These are phyloP conservation scores for Aphelenchoides avenae DNA, from an alignment of 1,140 invertebrate genomes.

Conservation along the genomic window DNA sequence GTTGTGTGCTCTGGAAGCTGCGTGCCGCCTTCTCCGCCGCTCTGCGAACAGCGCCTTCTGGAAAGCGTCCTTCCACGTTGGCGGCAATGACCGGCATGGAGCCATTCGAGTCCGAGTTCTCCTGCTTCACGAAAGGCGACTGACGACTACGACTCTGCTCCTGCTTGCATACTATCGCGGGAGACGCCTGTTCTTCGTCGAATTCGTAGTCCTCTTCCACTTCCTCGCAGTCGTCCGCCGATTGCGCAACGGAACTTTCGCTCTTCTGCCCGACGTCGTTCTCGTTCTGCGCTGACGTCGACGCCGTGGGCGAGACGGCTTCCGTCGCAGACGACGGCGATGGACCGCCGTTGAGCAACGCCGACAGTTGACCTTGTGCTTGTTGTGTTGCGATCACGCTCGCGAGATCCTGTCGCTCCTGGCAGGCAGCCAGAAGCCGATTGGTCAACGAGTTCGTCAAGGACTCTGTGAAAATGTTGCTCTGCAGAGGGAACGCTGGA, in stretches of 20 bases:
- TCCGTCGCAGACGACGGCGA: background rate
- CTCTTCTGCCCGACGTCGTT: constrained; percentile 26
- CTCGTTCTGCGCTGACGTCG: constrained; percentile 24
- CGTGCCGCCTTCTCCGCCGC: constrained; percentile 57
- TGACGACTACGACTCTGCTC: too few relatives aligned
- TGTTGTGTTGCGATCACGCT: constrained; percentile 19
- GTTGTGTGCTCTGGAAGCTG: constrained; percentile 56
- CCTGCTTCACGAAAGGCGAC: too few relatives aligned
- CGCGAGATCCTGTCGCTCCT: constrained; percentile 28
- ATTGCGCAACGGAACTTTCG: constrained; percentile 20
- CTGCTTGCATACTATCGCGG: too few relatives aligned
- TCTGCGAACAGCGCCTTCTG: constrained; percentile 54
- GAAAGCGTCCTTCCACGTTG: constrained; percentile 47
- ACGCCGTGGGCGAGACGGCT: constrained; percentile 4
- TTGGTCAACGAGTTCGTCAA: too few relatives aligned
- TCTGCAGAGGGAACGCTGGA: too few relatives aligned
- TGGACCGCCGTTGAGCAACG: background rate
- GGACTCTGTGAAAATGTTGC: too few relatives aligned
- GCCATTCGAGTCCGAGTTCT: constrained; percentile 19
- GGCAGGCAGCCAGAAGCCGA: too few relatives aligned
- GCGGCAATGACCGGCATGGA: constrained; percentile 12
- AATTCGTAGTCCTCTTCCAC: constrained; percentile 28
- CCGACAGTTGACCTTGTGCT: constrained; percentile 4
- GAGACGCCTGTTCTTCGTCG: constrained; percentile 16
- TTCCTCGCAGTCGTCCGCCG: constrained; percentile 37